phyloP scores from a whole-genome alignment of 2,797 vertebrate species.

The Miichthys miiuy region DNA sequence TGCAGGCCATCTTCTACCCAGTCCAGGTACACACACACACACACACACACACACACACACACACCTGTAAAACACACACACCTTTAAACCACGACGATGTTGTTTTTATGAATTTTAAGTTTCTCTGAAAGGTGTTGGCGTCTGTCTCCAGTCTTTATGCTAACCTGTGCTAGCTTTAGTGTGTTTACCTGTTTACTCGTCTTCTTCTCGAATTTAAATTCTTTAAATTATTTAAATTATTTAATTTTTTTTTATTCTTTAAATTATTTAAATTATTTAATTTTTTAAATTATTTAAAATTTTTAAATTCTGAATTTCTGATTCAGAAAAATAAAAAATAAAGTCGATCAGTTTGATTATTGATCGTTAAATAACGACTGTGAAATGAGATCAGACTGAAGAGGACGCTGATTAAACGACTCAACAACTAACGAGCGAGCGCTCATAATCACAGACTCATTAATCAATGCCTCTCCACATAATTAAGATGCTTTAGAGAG shows the following conservation, averaged over 20 bases:
- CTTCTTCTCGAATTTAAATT: too few species aligned
- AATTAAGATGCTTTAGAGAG: background rate
- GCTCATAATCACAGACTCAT: background rate
- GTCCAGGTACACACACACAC: constrained; percentile 88
- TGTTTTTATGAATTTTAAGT: too few species aligned
- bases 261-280: too few species aligned
- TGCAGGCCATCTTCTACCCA: constrained; percentile 98
- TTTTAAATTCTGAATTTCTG: too few species aligned
- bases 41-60: constrained; percentile 14
- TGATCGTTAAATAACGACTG: background rate
- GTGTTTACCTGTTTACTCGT: too few species aligned
- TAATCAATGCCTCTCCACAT: background rate
- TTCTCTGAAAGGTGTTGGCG: too few species aligned
- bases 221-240: too few species aligned
- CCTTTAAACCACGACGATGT: too few species aligned
- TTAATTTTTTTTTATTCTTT: too few species aligned
- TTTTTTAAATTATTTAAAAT: too few species aligned
- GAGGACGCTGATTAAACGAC: background rate
- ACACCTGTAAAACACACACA: background rate
- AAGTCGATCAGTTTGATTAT: background rate
- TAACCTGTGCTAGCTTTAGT: too few species aligned
- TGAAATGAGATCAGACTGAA: background rate
- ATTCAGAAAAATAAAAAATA: background rate
- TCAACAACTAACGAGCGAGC: background rate
- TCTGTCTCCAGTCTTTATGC: too few species aligned